Percentiles rank a stretch among this genome's conserved stretches.
Evolutionary conservation across 1,140 invertebrate species (phyloP).

Genomic region (Cheumatopsyche charites): DNA sequence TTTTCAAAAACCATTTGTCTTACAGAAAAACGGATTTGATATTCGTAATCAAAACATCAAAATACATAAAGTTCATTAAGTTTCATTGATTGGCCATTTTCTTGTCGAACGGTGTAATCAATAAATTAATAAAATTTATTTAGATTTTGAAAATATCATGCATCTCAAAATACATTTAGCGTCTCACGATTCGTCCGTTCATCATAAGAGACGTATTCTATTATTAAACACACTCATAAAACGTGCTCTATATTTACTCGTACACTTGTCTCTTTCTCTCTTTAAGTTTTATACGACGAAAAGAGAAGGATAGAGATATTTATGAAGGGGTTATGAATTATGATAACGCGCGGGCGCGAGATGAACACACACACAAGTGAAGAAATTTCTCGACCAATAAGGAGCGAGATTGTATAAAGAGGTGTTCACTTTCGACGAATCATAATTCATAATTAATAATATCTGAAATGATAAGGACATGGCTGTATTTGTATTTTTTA

Average conservation of each 20-base stretch:
- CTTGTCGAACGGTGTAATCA: no score
- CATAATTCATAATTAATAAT: constrained; percentile 2
- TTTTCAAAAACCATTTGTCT: no score
- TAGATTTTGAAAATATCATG: no score
- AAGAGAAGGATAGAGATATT: background rate
- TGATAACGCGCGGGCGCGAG: background rate
- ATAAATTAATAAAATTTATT: no score
- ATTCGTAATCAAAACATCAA: no score
- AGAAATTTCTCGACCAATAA: background rate
- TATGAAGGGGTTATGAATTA: constrained; percentile 12
- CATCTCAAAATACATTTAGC: background rate
- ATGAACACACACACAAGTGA: background rate
- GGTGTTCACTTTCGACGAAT: background rate
- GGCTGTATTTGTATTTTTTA: no score
- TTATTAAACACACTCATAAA: constrained; percentile 42
- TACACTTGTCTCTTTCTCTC: background rate
- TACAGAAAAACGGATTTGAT: no score
- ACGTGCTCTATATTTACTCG: background rate
- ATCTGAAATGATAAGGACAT: no score
- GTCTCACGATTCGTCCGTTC: background rate
- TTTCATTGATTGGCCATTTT: no score
- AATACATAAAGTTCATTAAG: no score
- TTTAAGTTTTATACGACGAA: background rate
- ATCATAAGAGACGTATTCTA: constrained; percentile 37
- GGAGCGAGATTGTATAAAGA: background rate